Base-by-base conservation (phyloP, 92 coral and sea anemone species). In the Parazoanthus darwini region DNA sequence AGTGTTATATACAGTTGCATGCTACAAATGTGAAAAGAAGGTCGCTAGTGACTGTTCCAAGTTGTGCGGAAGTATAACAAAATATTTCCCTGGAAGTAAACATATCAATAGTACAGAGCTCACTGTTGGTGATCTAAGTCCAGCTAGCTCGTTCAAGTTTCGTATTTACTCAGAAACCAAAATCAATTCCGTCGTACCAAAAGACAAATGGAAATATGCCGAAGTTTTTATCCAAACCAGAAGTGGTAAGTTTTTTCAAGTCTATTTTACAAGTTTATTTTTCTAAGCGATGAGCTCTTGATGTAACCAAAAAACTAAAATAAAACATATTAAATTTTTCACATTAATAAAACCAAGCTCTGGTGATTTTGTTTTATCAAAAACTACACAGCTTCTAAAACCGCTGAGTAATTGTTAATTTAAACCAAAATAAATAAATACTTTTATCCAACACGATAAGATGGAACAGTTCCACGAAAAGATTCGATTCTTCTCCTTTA, bases 21-120 rank as follows among this genome's bases (percentile, higher is more conserved):
- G 86, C 86, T 82, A 56, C 58, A 82, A 43, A 38, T 82, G 86
- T 82, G 86, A 82, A n/a, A 66, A 82, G 26, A 82, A 42, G 37
- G 0, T 23, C 23, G 46, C 43, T 9, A 46, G 46, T 76, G 26
- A 44, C 80, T 76, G 80, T 76, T 7, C 1, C 80, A 4, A 9
- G 25, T 20, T 44, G 54, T 76, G 86, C 70, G 77, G 86, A 43
- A 82, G 67, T 8, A 65, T 16, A 11, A 82, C 86, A 65, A 82
- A 67, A 7, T 82, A 37, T 82, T 82, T 38, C 36, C 86, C 86
- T 6, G 77, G 86, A n/a, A 70, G 37, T 18, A 42, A 3, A 33
- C 67, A 67, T 5, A 82, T 82, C 25, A 38, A 43, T 56, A 67
- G 36, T 46, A 38, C 86, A 38, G 67, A 82, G 4, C 23, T 82